Evolutionary conservation across 1,140 invertebrate genomes (phyloP), one percentile per base, ranked within the genome.

Genomic region (Drosophila eugracilis): DNA sequence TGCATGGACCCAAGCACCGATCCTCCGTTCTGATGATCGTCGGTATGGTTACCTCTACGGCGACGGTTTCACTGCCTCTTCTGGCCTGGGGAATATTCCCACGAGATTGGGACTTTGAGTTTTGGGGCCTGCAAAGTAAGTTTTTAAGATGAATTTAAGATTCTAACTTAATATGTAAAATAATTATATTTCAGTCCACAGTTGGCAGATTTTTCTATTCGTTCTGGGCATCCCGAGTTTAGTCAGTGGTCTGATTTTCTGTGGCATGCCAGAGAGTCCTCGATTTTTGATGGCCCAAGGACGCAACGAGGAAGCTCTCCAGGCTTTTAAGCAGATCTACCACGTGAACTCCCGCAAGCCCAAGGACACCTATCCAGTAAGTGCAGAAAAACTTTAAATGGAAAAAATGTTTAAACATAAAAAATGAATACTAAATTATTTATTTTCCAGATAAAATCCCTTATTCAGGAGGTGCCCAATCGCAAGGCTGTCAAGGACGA

Each of bases 201-300:
- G 95, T 1, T 97, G 96, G 96, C 94, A 96, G 66, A 92, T 97
- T 12, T 97, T 95, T 88, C 90, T 97, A 1, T 91, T 95, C 4
- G 71, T 93, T 0, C 93, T 94, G 66, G 94, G 94, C 0, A 42
- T 96, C 19, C 95, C 96, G 3, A 94, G 94, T 19, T 75, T 97
- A 1, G 66, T 95, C 1, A 94, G 94, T 5, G 94, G 94, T 0
- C 47, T 94, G 5, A 91, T 93, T 0, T 93, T 96, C 45, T 92
- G 93, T 24, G 94, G 94, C 52, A 92, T 96, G 24, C 95, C 95
- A 0, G 96, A 97, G 89, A 97, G 95, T 91, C 96, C 96, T 1
- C 96, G 96, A 89, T 97, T 96, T 89, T 91, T 96, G 0, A 95
- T 97, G 94, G 94, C 94, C 0, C 92, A 94, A 79, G 95, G 95